Base-by-base conservation (phyloP, 2,797 vertebrate genomes). In the Spondyliosoma cantharus region DNA sequence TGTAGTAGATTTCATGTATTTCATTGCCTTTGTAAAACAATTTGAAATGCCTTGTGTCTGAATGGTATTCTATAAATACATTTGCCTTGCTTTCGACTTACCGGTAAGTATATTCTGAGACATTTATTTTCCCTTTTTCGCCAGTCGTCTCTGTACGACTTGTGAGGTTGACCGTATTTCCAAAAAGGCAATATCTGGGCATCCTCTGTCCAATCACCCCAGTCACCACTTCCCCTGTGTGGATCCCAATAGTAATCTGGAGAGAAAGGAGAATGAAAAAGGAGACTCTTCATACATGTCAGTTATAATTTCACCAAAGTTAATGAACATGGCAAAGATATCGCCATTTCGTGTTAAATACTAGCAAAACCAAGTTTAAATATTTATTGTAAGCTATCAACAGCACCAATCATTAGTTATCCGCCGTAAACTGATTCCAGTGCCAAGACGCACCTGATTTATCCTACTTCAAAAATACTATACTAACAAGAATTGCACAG, bases 121-220 rank as follows among this genome's bases (percentile, higher is more conserved):
- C 95, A 16, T 99, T 99, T 80, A 99, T 99, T 91, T 94, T 97
- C 20, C 98, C 98, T 67, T 97, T 99, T 86, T 97, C 97, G 63
- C 98, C 98, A 0, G 98, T 99, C 58, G 98, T 99, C 94, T 99
- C 98, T 58, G 98, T 99, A 82, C 98, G 96, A 93, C 98, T 99
- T 17, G 98, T 99, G 87, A 99, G 95, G 92, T 99, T 99, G 86
- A 99, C 98, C 0, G 98, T 99, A 82, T 99, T 99, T 86, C 98
- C 97, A 90, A 99, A 99, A 61, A 99, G 96, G 90, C 98, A 99
- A 76, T 98, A 99, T 57, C 97, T 96, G 52, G 98, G 98, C 98
- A 99, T 99, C 89, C 98, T 95, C 89, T 99, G 98, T 32, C 98
- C 98, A 65, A 99, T 99, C 84, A 99, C 98, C 53, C 98, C 98